phyloP scores from a whole-genome alignment of 2,888 invertebrate genomes.

The Nebria salina region DNA sequence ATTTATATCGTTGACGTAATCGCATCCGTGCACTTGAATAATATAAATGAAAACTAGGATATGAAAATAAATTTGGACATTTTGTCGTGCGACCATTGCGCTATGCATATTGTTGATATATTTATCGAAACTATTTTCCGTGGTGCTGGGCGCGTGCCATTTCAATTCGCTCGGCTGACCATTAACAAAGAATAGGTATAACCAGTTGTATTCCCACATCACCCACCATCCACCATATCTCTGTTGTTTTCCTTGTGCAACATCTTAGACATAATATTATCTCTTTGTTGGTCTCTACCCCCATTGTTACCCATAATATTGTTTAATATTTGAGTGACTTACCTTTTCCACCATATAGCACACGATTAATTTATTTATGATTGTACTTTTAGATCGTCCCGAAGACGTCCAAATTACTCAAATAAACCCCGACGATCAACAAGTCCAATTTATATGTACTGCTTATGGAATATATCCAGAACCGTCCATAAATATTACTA shows the following conservation, averaged over 20 bases:
- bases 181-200: slow-evolving; percentile 51
- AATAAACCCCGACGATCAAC: slow-evolving; percentile 9
- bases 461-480: slow-evolving; percentile 68
- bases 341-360: too few species aligned
- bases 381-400: slow-evolving; percentile 26
- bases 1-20: slow-evolving; percentile 40
- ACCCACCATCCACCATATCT: not conserved
- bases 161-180: slow-evolving; percentile 55
- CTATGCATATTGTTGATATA: not conserved
- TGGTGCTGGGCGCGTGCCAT: slow-evolving; percentile 53
- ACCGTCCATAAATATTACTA: slow-evolving; percentile 62
- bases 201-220: slow-evolving; percentile 10
- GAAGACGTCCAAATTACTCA: slow-evolving; percentile 12
- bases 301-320: slow-evolving; percentile 28
- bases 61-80: not conserved
- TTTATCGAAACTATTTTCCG: slow-evolving; percentile 40
- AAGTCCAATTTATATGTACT: slow-evolving; percentile 63
- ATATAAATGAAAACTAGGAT: slow-evolving; percentile 36
- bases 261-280: slow-evolving; percentile 26
- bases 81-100: not conserved
- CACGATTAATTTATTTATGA: not conserved
- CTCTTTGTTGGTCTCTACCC: slow-evolving; percentile 26
- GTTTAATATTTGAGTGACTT: slow-evolving; percentile 31
- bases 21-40: slow-evolving; percentile 40
- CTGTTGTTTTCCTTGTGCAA: slow-evolving; percentile 20